Percentiles rank a stretch among this genome's conserved stretches.
phyloP scores from a whole-genome alignment of 2,113 vertebrate genomes.

The Glaucidium brasilianum region DNA sequence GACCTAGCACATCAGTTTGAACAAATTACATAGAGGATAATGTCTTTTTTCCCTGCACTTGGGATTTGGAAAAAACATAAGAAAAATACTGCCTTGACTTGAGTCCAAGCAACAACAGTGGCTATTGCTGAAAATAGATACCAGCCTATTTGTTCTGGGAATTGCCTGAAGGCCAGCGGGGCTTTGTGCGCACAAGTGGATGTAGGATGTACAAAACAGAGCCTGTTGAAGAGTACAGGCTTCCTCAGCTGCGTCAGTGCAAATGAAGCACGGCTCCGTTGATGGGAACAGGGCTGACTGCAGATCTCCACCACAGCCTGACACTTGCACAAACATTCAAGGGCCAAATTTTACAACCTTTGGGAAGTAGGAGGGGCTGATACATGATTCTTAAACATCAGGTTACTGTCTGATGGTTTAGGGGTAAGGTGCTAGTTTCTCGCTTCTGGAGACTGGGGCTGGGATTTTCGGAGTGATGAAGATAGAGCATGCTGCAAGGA shows the following conservation, averaged over 20 bases:
- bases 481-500: not conserved
- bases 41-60: not conserved
- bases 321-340: no score
- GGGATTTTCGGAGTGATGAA: no score
- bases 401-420: not conserved
- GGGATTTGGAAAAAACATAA: not conserved
- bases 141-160: not conserved
- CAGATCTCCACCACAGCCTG: not conserved
- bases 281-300: not conserved
- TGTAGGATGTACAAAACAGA: not conserved
- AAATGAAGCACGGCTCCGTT: not conserved
- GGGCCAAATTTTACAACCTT: not conserved
- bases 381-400: fast-evolving
- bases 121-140: not conserved
- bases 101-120: not conserved
- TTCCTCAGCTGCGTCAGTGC: not conserved
- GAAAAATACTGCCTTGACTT: not conserved
- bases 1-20: not conserved
- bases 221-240: not conserved
- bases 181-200: not conserved
- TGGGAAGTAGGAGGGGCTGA: not conserved
- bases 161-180: not conserved
- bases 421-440: not conserved
- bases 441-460: fast-evolving
- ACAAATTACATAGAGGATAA: not conserved